Percentiles rank a stretch among this genome's conserved stretches.
These are phyloP conservation scores for Trachelus iudaicus DNA, from an alignment of 2,888 invertebrate genomes.

Conservation along the genomic window DNA sequence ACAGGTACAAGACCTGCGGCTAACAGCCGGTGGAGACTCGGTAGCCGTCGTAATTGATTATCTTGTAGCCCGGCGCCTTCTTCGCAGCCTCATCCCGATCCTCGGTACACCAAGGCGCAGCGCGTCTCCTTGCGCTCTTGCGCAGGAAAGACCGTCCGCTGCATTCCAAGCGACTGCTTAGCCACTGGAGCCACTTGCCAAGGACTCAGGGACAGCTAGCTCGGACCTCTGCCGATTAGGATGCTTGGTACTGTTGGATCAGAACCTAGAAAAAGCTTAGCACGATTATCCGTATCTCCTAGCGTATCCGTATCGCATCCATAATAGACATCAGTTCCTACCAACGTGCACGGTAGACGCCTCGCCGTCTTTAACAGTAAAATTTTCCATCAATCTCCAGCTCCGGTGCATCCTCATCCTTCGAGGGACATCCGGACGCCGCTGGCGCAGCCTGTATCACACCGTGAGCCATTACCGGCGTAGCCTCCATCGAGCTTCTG, in stretches of 20 bases:
- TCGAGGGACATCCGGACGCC: neutral
- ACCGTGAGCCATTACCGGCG: conserved; percentile 47
- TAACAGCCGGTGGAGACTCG: conserved; percentile 31
- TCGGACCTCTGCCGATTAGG: neutral
- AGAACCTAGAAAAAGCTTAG: neutral
- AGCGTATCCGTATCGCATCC: neutral
- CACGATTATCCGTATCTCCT: neutral
- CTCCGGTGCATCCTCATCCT: neutral
- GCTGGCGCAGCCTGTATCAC: conserved; percentile 30
- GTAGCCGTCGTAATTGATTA: conserved; percentile 53
- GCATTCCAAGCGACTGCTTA: conserved; percentile 12
- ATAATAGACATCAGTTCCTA: neutral
- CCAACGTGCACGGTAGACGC: no score
- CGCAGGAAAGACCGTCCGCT: neutral
- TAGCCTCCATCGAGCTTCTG: conserved; percentile 40
- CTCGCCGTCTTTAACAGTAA: neutral
- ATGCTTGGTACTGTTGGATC: neutral
- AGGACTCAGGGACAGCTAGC: neutral
- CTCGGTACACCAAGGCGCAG: neutral
- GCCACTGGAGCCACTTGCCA: neutral
- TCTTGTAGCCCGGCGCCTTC: conserved; percentile 44
- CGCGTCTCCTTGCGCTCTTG: neutral
- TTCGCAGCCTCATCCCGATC: conserved; percentile 32
- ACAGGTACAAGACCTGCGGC: conserved; percentile 10
- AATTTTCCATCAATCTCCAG: neutral